Base-by-base conservation (phyloP, 1,140 invertebrate species). In the Telenomus remus region DNA sequence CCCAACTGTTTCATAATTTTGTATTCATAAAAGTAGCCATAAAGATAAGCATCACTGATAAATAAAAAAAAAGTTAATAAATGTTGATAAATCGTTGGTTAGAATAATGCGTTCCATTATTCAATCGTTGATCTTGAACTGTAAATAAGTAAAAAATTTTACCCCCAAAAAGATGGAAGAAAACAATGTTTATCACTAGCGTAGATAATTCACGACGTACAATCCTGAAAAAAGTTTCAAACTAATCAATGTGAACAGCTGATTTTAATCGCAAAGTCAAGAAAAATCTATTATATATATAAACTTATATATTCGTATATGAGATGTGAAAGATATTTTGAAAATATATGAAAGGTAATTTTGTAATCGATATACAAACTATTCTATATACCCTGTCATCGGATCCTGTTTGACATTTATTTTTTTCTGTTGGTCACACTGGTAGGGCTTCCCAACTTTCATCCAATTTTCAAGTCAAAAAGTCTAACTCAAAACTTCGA, bases 321-420 rank as follows among this genome's bases (percentile, higher is more conserved):
- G 27, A 72, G 57, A 53, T 57, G 60, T 48, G 60, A 55, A 61
- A 46, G 37, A 64, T 72, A 72, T 72, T 64, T 72, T 63, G 59
- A 63, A 70, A 70, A 70, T 70, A 70, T 70, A 70, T 70, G 64
- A 59, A 68, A 66, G 64, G 51, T 68, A 68, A 68, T 68, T 68
- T 70, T 70, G 55, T 70, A 70, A 60, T 61, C 34, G 27, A 70
- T 70, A 70, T 61, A 70, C 57, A 71, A 55, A 71, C 19, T 56
- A 61, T 42, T 54, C 33, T 46, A 63, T 70, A 63, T 57, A 71
- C 53, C 44, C 33, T 15, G 19, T 56, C 43, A 55, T 63, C 35
- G 19, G 9, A 7, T 57, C 42, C 43, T 19, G 54, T 54, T 54
- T 11, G 19, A 42, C 0, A 47, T 55, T 55, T 60, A 48, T 60